Evolutionary conservation across 2,113 vertebrate species (phyloP), one percentile per base, ranked within the genome.

Genomic region (Ptyas mucosa): DNA sequence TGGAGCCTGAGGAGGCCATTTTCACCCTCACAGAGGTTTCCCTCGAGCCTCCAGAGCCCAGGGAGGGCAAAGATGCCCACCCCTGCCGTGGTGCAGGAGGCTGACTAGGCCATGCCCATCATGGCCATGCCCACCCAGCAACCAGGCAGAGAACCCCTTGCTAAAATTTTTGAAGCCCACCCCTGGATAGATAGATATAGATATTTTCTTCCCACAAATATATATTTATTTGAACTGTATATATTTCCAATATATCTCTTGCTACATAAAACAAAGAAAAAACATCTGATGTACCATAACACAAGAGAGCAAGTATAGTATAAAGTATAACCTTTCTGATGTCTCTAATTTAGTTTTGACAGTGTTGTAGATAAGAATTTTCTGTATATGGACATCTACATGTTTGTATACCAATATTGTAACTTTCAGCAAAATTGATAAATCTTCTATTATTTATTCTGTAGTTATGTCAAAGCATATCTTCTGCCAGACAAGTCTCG

Each of bases 401-500:
- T 93, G 43, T 90, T 10, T 53, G 26, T 26, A 26, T 26, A 49
- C 88, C 89, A 26, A n/a, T 26, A 0, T 53, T 39, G 1, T 53
- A 0, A 0, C 39, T 93, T 91, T 87, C 51, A 1, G 26, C 12
- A 88, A n/a, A 52, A 57, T 92, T 46, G 81, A 53, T 55, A 92
- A 57, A 95, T 43, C 1, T 52, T 43, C n/a, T 93, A 0, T 85
- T 90, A 5, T 51, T 96, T 94, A 87, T 58, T 94, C 93, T 95
- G 49, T 97, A 99, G 99, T 1, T 99, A 99, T 52, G 99, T 99
- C 94, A 99, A 99, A 98, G 97, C 98, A 0, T 99, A 99, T 96
- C 98, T 99, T 54, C 98, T 99, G 94, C 99, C 99, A 20, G 99
- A 99, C 93, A 99, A 97, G n/a, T 99, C 99, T 49, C 98, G 98